Percentiles rank a stretch among this genome's conserved stretches.
Evolutionary conservation across 2,888 invertebrate species (phyloP).

Genomic region (Eudemis profundana): DNA sequence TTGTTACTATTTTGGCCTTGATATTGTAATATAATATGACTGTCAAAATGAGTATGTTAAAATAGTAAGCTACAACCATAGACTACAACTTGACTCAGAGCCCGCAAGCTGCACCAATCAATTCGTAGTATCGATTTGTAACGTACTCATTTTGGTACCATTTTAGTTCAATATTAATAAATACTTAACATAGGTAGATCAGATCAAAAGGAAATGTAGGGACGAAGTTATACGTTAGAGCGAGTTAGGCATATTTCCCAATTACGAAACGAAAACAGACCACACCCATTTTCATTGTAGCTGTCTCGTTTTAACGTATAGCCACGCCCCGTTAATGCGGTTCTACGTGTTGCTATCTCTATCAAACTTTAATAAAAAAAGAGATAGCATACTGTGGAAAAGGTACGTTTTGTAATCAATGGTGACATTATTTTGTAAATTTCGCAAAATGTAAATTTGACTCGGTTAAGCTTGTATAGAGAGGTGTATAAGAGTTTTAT

Average conservation of each 20-base stretch:
- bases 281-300: too few relatives aligned
- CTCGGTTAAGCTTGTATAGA: constrained; percentile 38
- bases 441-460: constrained; percentile 38
- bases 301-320: constrained; percentile 17
- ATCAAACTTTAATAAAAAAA: constrained; percentile 17
- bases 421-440: constrained; percentile 37
- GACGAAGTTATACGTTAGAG: background rate
- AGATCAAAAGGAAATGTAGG: background rate
- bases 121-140: too few relatives aligned
- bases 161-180: constrained; percentile 15
- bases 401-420: constrained; percentile 8
- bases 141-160: constrained; percentile 2
- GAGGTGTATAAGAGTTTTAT: constrained; percentile 31
- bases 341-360: constrained; percentile 12
- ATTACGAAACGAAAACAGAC: background rate
- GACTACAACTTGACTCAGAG: background rate
- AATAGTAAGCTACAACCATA: background rate
- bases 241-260: background rate
- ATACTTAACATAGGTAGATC: constrained; percentile 18
- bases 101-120: too few relatives aligned
- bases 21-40: background rate
- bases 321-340: background rate
- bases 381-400: constrained; percentile 3
- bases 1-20: constrained; percentile 22
- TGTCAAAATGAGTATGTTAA: constrained; percentile 16